These are phyloP conservation scores for Centroberyx gerrardi DNA, from an alignment of 2,797 vertebrate species.

Conservation along the genomic window DNA sequence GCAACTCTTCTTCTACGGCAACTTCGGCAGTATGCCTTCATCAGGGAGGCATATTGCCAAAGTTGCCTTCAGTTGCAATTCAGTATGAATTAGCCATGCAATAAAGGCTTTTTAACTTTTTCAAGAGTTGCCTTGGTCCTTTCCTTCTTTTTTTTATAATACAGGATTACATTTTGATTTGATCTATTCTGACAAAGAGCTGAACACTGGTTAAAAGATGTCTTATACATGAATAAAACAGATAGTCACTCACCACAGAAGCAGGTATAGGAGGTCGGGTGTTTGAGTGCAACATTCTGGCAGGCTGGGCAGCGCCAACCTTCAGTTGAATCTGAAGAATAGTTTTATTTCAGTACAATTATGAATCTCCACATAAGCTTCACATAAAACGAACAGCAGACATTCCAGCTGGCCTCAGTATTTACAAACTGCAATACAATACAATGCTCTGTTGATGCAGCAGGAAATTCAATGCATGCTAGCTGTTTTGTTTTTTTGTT, in stretches of 20 bases:
- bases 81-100: too few species aligned
- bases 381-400: background rate
- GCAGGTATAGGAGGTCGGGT: slow-evolving; percentile 92
- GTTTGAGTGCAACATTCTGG: slow-evolving; percentile 92
- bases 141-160: too few species aligned
- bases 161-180: background rate
- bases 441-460: slow-evolving; percentile 39
- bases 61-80: too few species aligned
- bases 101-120: too few species aligned
- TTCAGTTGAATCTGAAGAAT: slow-evolving; percentile 88
- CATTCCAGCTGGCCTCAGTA: slow-evolving; percentile 9
- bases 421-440: background rate
- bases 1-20: too few species aligned
- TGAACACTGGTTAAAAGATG: background rate
- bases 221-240: background rate
- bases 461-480: slow-evolving; percentile 20
- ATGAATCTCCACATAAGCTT: background rate
- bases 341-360: slow-evolving; percentile 7
- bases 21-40: too few species aligned
- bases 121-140: too few species aligned
- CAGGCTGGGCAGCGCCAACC: slow-evolving; percentile 99
- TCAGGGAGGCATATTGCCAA: too few species aligned
- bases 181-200: background rate
- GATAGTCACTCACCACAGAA: slow-evolving; percentile 92
- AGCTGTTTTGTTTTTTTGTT: slow-evolving; percentile 29